Conservation (phyloP, 2,888 invertebrate genomes). For the Nemapogon koenigi region DNA sequence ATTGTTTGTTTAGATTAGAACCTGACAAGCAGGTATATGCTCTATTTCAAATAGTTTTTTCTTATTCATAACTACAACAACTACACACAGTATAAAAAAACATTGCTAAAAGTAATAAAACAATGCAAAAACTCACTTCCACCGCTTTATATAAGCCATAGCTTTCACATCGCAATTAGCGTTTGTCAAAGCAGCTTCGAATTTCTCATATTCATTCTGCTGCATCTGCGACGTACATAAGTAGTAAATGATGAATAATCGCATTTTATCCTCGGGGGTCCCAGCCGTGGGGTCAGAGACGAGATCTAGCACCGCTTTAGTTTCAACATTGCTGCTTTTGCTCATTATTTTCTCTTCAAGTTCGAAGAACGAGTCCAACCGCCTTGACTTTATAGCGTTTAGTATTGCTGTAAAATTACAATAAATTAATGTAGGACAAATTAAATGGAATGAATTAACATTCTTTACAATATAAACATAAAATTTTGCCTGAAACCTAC, state of each 20-base stretch:
- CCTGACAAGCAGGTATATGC: no score
- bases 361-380: constrained; percentile 96
- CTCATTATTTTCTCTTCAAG: constrained; percentile 98
- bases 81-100: background rate
- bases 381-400: constrained; percentile 84
- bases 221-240: constrained; percentile 83
- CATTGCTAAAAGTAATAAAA: background rate
- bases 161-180: constrained; percentile 88
- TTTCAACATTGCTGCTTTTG: constrained; percentile 73
- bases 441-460: no score
- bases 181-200: constrained; percentile 76
- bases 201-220: constrained; percentile 84
- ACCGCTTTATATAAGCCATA: constrained; percentile 88
- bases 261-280: constrained; percentile 88
- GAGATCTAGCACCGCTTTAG: constrained; percentile 86
- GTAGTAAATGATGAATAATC: constrained; percentile 91
- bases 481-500: no score
- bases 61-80: no score
- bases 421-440: background rate
- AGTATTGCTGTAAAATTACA: constrained; percentile 67
- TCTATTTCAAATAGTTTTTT: no score
- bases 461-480: no score
- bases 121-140: constrained; percentile 72
- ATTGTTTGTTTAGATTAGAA: no score
- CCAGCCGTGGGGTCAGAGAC: constrained; percentile 88